These are phyloP conservation scores for Iselma pallidipennis DNA, from an alignment of 2,888 invertebrate species.

Conservation along the genomic window DNA sequence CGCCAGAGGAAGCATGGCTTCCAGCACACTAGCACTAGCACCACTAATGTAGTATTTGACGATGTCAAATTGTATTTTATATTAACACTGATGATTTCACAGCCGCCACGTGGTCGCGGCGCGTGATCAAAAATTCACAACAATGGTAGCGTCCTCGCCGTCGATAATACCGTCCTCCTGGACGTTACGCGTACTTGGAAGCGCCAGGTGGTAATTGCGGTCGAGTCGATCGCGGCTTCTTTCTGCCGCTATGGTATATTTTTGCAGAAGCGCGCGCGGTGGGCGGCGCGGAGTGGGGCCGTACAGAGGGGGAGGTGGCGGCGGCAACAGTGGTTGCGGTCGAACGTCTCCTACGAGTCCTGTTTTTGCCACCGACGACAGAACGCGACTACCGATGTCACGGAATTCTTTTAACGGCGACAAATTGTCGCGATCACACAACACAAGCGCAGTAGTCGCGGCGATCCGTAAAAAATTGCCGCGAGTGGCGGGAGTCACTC, in stretches of 20 bases:
- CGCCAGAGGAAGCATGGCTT: constrained; percentile 54
- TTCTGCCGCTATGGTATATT: constrained; percentile 49
- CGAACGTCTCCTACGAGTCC: constrained; percentile 51
- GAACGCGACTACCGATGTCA: constrained; percentile 58
- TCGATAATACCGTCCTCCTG: constrained; percentile 16
- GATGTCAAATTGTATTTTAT: constrained; percentile 1
- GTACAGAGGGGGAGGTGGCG: constrained; percentile 59
- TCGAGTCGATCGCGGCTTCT: constrained; percentile 65
- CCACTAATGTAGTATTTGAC: constrained; percentile 12
- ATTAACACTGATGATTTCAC: background rate
- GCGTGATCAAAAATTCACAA: constrained; percentile 33
- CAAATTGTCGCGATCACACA: constrained; percentile 58
- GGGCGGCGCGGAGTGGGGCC: constrained; percentile 56
- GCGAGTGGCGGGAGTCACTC: constrained; percentile 43
- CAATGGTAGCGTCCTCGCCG: constrained; percentile 32
- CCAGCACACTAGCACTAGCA: constrained; percentile 43
- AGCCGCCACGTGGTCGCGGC: constrained; percentile 35
- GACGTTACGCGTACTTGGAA: constrained; percentile 38
- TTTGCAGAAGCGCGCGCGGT: constrained; percentile 64
- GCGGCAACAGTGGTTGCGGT: constrained; percentile 45
- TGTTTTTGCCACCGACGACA: constrained; percentile 56
- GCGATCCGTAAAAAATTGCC: constrained; percentile 51
- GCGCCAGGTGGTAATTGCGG: constrained; percentile 56
- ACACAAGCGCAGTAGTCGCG: constrained; percentile 56
- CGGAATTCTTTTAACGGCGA: constrained; percentile 59